Conservation (phyloP, 2,888 invertebrate genomes). For the Notodonta dromedarius region DNA sequence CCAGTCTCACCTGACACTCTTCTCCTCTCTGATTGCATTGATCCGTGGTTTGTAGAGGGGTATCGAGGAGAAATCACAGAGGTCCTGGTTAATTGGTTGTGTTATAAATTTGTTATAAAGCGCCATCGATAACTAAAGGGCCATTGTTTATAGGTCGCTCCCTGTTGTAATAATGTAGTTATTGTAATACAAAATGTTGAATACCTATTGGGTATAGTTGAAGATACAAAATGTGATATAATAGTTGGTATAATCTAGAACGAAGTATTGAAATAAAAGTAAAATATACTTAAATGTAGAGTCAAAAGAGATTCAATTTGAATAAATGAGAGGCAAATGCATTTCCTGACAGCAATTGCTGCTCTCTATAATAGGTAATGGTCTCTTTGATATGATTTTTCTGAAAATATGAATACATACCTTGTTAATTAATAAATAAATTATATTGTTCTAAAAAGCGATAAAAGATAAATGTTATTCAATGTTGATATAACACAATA, state of each 20-base stretch:
- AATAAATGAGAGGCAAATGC: too few relatives aligned
- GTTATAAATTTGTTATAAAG: constrained; percentile 66
- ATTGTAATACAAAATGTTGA: constrained; percentile 32
- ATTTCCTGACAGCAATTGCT: too few relatives aligned
- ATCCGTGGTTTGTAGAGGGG: constrained; percentile 20
- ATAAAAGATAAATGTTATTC: neutral
- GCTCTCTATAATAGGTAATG: too few relatives aligned
- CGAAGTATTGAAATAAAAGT: neutral
- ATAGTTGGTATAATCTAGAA: neutral
- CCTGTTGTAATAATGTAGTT: constrained; percentile 56
- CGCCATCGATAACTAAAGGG: constrained; percentile 65
- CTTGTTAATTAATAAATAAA: neutral
- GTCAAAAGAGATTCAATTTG: too few relatives aligned
- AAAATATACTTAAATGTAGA: too few relatives aligned
- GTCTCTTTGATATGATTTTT: too few relatives aligned
- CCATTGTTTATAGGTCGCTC: constrained; percentile 67
- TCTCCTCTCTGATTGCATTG: constrained; percentile 23
- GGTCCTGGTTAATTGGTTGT: constrained; percentile 52
- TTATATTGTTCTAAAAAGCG: neutral
- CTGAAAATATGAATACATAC: too few relatives aligned
- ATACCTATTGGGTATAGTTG: constrained; percentile 11
- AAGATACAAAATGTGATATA: too few relatives aligned
- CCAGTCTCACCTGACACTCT: constrained; percentile 40
- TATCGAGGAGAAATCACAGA: constrained; percentile 43
- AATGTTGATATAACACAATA: constrained; percentile 12